Evolutionary conservation across 2,888 invertebrate species (phyloP).

Genomic region (Machimus rusticus): DNA sequence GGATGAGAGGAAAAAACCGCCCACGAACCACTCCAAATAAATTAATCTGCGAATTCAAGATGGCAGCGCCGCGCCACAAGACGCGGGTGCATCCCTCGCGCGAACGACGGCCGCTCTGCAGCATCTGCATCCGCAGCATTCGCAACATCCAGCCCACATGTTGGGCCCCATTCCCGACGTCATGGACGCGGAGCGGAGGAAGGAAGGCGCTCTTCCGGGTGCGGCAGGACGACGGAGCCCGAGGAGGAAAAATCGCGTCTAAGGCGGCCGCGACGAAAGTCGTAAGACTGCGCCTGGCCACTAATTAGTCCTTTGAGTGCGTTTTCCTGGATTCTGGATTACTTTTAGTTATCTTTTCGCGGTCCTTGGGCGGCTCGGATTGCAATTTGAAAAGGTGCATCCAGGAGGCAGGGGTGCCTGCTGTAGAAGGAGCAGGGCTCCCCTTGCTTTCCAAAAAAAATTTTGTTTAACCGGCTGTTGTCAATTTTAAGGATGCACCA

Average conservation of each 20-base stretch:
- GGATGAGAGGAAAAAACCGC: conserved; percentile 24
- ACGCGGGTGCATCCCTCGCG: not conserved
- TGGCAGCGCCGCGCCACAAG: not conserved
- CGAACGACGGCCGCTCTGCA: not conserved
- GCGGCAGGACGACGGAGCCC: not conserved
- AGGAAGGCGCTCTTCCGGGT: not conserved
- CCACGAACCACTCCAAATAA: conserved; percentile 33
- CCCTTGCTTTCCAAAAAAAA: too few relatives aligned
- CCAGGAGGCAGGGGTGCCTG: too few relatives aligned
- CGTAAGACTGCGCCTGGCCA: conserved; percentile 31
- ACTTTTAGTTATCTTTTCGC: not conserved
- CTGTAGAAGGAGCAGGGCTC: too few relatives aligned
- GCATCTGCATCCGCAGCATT: not conserved
- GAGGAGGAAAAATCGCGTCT: not conserved
- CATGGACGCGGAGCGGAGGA: not conserved
- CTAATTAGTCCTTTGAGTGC: conserved; percentile 47
- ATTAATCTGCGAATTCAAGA: conserved; percentile 34
- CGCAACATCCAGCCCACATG: not conserved
- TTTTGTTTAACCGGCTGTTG: conserved; percentile 56
- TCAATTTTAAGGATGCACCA: conserved; percentile 51
- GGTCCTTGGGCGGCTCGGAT: not conserved
- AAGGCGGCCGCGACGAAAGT: not conserved
- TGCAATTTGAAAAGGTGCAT: conserved; percentile 1
- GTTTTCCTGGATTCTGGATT: conserved; percentile 42
- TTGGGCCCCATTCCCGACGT: not conserved